Conservation (phyloP, 2,797 vertebrate genomes). For the Falco novaeseelandiae region DNA sequence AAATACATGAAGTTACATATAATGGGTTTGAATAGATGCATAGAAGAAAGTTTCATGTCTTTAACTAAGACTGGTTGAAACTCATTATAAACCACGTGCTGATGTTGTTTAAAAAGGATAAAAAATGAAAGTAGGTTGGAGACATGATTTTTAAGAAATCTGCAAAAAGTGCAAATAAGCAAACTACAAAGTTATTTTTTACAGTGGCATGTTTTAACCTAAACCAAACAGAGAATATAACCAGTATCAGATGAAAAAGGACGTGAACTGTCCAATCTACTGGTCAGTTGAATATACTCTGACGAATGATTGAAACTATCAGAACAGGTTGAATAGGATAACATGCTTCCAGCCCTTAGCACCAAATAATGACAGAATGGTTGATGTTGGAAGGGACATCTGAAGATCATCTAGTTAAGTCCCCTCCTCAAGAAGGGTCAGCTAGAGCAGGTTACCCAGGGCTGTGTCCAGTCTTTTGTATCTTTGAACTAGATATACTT, state of each 20-base stretch:
- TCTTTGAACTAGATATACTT: neutral
- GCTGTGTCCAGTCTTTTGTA: too few relatives aligned
- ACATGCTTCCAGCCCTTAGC: neutral
- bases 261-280: neutral
- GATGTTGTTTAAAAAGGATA: neutral
- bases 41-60: neutral
- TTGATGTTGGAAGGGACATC: too few relatives aligned
- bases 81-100: neutral
- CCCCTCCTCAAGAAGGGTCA: neutral
- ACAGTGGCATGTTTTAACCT: neutral
- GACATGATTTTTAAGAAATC: neutral
- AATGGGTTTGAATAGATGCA: neutral
- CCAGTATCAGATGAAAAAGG: neutral
- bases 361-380: neutral
- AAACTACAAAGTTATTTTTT: neutral
- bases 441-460: neutral
- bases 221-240: neutral
- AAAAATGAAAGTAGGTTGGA: neutral
- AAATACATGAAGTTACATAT: neutral
- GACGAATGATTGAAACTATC: neutral
- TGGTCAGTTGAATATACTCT: neutral
- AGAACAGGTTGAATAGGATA: neutral
- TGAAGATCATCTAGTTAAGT: neutral
- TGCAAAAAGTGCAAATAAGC: neutral
- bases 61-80: neutral